Evolutionary conservation across 2,797 vertebrate species (phyloP).

Genomic region (Chiloscyllium punctatum): DNA sequence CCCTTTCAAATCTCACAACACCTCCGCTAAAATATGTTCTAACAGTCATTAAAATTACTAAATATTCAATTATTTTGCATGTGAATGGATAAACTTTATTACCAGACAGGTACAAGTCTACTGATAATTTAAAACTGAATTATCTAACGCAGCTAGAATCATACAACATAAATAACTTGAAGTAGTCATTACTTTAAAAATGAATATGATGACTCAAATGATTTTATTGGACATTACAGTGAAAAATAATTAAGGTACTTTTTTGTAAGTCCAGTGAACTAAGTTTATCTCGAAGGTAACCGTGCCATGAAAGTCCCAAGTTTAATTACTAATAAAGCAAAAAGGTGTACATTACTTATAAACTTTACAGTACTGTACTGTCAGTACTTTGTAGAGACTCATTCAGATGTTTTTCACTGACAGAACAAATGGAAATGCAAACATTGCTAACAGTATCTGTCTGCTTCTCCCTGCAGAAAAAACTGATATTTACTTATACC

Average conservation of each 20-base stretch:
- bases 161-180: background rate
- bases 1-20: too few relatives aligned
- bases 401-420: background rate
- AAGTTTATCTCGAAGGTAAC: background rate
- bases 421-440: background rate
- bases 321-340: background rate
- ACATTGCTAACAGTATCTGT: background rate
- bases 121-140: background rate
- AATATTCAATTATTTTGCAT: background rate
- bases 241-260: background rate
- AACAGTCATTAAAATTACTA: background rate
- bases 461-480: background rate
- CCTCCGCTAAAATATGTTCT: background rate
- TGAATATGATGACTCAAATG: background rate
- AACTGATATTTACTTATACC: background rate
- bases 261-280: background rate
- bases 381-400: background rate
- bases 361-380: background rate
- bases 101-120: background rate
- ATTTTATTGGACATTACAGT: background rate
- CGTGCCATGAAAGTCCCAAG: background rate
- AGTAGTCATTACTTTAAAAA: background rate
- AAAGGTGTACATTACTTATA: background rate
- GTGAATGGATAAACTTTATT: background rate
- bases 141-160: background rate